Evolutionary conservation across 2,888 invertebrate genomes (phyloP), one percentile per base, ranked within the genome.

Genomic region (Masnerella sp.): DNA sequence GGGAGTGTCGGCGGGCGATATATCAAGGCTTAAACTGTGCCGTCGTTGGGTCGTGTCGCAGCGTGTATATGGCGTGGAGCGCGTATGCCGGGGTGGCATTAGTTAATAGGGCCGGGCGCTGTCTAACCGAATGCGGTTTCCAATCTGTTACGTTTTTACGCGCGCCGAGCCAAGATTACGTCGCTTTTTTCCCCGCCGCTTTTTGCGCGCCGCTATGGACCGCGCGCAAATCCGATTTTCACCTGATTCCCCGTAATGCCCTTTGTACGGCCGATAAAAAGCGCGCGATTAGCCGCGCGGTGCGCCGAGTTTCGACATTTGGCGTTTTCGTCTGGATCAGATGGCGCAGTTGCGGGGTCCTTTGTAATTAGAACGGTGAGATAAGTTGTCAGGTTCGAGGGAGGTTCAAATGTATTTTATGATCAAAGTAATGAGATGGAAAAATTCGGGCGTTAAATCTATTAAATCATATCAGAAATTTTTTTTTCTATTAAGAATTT

Each of bases 1-100:
- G 87, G 87, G 87, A 87, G 87, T 87, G 87, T 87, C 87, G 82
- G 77, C 80, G 79, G 81, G 83, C 86, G 86, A 87, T 87, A 87
- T 87, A 87, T 87, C 87, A 87, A 86, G 87, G 87, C 87, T 87
- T 87, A 87, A 86, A 87, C 86, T 85, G 82, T 83, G 82, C 81
- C 78, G 83, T 80, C 78, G 81, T 76, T 69, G 80, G 80, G 76
- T 78, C 80, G 75, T 82, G 83, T 84, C 79, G 80, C 76, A 56
- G 59, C 65, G 75, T 71, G 71, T 75, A 74, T 74, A 71, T 73
- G 62, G 67, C 76, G 72, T 69, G 78, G 75, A 75, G 83, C 82
- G 78, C 84, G 84, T 85, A 84, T 84, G 84, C 34, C 70, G 75
- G 78, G 80, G 80, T 79, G 83, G 85, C 84, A 86, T 87, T 87